Conservation (phyloP, 1,140 invertebrate genomes). For the Pantala flavescens region DNA sequence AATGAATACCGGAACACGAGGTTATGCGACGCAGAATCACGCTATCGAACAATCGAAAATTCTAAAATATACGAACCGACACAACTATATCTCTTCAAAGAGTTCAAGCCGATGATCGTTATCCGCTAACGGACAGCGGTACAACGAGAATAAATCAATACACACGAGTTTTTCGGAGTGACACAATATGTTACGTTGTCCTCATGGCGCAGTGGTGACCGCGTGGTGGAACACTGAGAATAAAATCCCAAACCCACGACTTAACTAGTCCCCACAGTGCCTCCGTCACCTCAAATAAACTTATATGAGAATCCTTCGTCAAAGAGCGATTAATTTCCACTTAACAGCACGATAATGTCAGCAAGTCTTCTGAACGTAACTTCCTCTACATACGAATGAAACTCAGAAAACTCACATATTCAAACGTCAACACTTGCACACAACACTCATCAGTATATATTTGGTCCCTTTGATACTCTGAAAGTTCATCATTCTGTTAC, state of each 20-base stretch:
- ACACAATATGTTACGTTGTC: constrained; percentile 6
- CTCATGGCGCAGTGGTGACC: constrained; percentile 6
- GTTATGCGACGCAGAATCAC: neutral
- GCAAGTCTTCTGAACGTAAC: neutral
- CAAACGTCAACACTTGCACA: constrained; percentile 8
- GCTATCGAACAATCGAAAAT: neutral
- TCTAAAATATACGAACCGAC: too few species aligned
- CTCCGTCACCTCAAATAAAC: too few species aligned
- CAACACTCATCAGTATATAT: neutral
- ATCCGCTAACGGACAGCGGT: too few species aligned
- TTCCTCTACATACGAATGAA: neutral
- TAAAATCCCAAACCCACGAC: neutral
- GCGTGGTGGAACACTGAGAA: neutral
- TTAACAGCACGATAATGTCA: neutral
- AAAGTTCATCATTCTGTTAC: neutral
- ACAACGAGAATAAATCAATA: neutral
- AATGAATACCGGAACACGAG: neutral
- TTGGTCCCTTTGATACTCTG: neutral
- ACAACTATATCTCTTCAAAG: too few species aligned
- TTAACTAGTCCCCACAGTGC: too few species aligned
- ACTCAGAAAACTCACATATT: neutral
- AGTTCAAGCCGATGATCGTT: too few species aligned
- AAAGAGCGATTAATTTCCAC: too few species aligned
- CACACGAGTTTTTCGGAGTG: neutral
- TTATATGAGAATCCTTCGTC: too few species aligned